Conservation (phyloP, 92 coral and sea anemone genomes). For the Actinernus sp. region DNA sequence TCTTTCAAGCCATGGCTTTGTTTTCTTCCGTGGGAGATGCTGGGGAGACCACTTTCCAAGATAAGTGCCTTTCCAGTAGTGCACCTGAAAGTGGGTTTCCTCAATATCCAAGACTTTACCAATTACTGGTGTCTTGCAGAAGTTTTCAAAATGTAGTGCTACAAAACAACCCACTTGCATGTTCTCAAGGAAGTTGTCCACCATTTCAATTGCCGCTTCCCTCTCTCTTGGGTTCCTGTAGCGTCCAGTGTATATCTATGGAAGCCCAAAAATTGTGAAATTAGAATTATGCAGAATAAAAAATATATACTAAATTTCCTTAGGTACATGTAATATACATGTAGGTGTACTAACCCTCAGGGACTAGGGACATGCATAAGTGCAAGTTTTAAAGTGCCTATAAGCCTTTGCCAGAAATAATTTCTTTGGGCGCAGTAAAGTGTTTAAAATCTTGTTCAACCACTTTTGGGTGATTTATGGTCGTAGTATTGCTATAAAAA, state of each 20-base stretch:
- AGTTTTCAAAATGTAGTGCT: slow-evolving; percentile 20
- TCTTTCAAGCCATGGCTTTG: slow-evolving; percentile 49
- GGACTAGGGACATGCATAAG: too few species aligned
- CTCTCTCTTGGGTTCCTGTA: slow-evolving; percentile 37
- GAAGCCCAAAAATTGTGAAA: not conserved
- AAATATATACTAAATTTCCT: not conserved
- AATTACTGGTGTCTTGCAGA: slow-evolving; percentile 34
- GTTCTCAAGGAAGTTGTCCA: slow-evolving; percentile 20
- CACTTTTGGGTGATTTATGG: too few species aligned
- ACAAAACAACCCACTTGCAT: slow-evolving; percentile 13
- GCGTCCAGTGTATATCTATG: slow-evolving; percentile 51
- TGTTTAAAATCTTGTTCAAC: too few species aligned
- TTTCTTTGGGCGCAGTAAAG: too few species aligned
- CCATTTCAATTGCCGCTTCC: slow-evolving; percentile 16
- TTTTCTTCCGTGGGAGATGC: slow-evolving; percentile 9
- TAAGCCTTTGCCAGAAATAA: too few species aligned
- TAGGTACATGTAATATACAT: not conserved
- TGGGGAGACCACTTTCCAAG: slow-evolving; percentile 44
- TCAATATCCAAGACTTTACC: slow-evolving; percentile 38
- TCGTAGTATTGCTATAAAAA: too few species aligned
- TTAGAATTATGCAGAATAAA: not conserved
- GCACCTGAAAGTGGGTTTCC: slow-evolving; percentile 28
- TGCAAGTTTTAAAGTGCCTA: too few species aligned
- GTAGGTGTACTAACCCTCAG: too few species aligned
- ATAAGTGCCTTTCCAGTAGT: slow-evolving; percentile 70